Percentiles rank a stretch among this genome's conserved stretches.
These are phyloP conservation scores for Erinaceus europaeus DNA, from an alignment of 2,113 vertebrate genomes.

Conservation along the genomic window DNA sequence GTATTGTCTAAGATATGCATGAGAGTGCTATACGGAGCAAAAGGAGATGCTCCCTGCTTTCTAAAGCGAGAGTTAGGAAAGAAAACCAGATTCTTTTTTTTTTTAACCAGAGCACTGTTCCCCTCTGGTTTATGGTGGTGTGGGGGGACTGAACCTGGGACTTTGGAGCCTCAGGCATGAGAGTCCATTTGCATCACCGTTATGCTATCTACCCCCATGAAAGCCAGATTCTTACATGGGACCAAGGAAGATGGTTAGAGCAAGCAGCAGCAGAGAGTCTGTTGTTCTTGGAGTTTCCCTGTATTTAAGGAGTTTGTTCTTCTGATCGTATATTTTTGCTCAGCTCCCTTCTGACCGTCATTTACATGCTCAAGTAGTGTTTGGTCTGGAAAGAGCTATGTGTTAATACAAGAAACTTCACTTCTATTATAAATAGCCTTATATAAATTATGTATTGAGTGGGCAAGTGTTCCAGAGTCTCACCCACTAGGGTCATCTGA, in stretches of 20 bases:
- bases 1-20: not conserved
- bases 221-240: not conserved
- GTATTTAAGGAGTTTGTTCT: not conserved
- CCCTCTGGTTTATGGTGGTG: too few species aligned
- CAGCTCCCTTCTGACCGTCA: not conserved
- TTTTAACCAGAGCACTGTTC: too few species aligned
- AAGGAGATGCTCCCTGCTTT: not conserved
- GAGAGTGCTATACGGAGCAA: not conserved
- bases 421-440: not conserved
- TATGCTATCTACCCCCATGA: too few species aligned
- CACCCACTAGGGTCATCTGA: too few species aligned
- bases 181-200: too few species aligned
- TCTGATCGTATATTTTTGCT: not conserved
- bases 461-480: not conserved
- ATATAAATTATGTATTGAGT: not conserved
- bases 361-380: not conserved
- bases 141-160: too few species aligned
- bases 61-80: not conserved
- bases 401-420: not conserved
- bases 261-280: constrained; percentile 2
- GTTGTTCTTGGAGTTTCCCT: not conserved
- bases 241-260: not conserved
- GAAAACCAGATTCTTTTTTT: too few species aligned
- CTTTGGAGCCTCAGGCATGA: too few species aligned
- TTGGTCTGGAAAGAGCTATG: not conserved